These are phyloP conservation scores for Upupa epops DNA, from an alignment of 2,113 vertebrate species.

Conservation along the genomic window DNA sequence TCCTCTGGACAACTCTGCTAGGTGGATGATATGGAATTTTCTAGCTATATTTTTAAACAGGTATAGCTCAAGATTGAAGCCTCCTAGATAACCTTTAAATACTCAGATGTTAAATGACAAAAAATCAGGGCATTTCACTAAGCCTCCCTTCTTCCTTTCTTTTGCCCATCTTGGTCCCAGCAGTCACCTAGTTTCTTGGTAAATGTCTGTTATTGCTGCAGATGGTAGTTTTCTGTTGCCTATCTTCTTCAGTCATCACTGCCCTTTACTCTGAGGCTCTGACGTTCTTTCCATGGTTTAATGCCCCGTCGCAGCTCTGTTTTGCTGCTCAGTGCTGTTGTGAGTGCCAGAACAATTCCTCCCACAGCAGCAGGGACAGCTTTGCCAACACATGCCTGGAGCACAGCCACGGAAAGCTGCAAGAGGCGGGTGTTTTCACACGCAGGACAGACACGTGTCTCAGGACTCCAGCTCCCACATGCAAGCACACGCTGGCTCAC, in stretches of 20 bases:
- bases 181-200: neutral
- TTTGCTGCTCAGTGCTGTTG: neutral
- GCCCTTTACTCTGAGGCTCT: neutral
- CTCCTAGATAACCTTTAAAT: neutral
- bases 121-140: neutral
- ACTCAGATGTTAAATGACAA: neutral
- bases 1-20: neutral
- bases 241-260: neutral
- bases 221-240: neutral
- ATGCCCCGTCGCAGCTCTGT: neutral
- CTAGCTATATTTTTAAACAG: neutral
- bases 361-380: neutral
- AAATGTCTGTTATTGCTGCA: neutral
- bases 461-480: neutral
- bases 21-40: neutral
- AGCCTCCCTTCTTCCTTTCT: neutral
- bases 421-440: accelerated
- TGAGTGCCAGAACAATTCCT: neutral
- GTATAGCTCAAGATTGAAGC: neutral
- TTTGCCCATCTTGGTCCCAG: neutral
- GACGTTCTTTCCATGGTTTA: accelerated
- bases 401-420: neutral
- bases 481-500: accelerated
- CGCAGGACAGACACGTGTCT: accelerated
- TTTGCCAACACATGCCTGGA: accelerated